Evolutionary conservation across 92 coral and sea anemone genomes (phyloP).

Genomic region (Epizoanthus illoricatus): DNA sequence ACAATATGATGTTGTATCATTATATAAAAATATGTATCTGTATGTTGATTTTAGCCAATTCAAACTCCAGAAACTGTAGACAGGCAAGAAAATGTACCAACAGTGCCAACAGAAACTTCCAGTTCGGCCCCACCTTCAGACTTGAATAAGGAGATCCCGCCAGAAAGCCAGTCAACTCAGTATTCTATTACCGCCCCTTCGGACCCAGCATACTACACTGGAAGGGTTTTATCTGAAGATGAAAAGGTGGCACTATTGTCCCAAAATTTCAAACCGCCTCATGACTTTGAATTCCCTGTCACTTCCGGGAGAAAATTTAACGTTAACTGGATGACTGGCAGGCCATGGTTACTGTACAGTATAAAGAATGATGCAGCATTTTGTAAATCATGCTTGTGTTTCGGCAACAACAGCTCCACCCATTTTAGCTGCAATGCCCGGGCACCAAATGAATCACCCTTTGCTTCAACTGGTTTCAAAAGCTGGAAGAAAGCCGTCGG

Average conservation of each 20-base stretch:
- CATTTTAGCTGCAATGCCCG: conserved; percentile 24
- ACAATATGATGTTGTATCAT: conserved; percentile 21
- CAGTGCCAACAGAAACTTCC: conserved; percentile 5
- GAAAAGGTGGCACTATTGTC: conserved; percentile 24
- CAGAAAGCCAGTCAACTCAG: conserved; percentile 24
- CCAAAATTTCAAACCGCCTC: conserved; percentile 4
- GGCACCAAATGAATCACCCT: conserved; percentile 39
- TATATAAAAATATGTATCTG: conserved; percentile 1
- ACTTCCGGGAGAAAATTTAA: conserved; percentile 41
- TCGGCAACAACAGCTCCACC: conserved; percentile 14
- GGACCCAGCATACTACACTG: conserved; percentile 36
- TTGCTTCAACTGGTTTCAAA: conserved; percentile 37
- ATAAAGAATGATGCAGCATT: conserved; percentile 26
- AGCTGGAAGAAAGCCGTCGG: conserved; percentile 44
- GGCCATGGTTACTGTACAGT: conserved; percentile 17
- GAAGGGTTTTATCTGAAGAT: conserved; percentile 33
- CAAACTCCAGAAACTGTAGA: conserved; percentile 16
- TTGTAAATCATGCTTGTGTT: conserved; percentile 16
- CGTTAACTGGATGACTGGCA: conserved; percentile 35
- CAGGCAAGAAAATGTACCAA: conserved; percentile 21
- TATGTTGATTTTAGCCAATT: conserved; percentile 31
- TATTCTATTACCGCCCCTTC: conserved; percentile 1
- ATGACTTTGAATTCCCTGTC: conserved; percentile 20
- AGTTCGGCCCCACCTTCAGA: conserved; percentile 16
- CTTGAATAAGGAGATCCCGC: conserved; percentile 19